Evolutionary conservation across 2,113 vertebrate genomes (phyloP).

Genomic region (Ceyx cyanopectus): DNA sequence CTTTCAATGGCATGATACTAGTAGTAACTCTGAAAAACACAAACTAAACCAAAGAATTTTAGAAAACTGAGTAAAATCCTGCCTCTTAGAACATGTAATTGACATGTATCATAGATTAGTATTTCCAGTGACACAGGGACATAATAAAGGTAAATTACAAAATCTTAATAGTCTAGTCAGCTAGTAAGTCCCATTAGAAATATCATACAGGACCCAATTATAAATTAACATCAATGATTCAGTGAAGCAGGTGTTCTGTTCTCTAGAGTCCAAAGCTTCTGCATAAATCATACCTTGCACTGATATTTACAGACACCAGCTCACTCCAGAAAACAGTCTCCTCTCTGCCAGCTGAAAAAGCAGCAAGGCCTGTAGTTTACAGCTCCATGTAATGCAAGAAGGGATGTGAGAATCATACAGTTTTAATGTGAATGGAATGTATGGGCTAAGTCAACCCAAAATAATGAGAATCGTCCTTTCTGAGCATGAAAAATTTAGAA

Average conservation of each 20-base stretch:
- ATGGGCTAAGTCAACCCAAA: not conserved
- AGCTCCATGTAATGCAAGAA: not conserved
- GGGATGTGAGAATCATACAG: not conserved
- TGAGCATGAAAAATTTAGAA: constrained; percentile 45
- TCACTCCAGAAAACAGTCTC: not conserved
- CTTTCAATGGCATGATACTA: not conserved
- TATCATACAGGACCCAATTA: not conserved
- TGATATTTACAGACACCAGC: not conserved
- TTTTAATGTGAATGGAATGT: not conserved
- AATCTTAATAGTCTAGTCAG: not conserved
- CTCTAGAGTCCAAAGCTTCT: not conserved
- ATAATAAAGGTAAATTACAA: not conserved
- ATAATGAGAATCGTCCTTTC: constrained; percentile 33
- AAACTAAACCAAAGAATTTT: not conserved
- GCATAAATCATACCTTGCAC: not conserved
- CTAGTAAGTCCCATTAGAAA: not conserved
- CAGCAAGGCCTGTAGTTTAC: not conserved
- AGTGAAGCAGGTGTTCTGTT: not conserved
- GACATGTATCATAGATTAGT: not conserved
- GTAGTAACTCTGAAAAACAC: not conserved
- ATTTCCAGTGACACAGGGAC: not conserved
- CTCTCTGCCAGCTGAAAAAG: not conserved
- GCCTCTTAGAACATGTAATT: not conserved
- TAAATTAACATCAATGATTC: not conserved
- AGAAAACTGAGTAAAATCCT: not conserved